Evolutionary conservation across 2,113 vertebrate genomes (phyloP).

Genomic region (Numida meleagris): DNA sequence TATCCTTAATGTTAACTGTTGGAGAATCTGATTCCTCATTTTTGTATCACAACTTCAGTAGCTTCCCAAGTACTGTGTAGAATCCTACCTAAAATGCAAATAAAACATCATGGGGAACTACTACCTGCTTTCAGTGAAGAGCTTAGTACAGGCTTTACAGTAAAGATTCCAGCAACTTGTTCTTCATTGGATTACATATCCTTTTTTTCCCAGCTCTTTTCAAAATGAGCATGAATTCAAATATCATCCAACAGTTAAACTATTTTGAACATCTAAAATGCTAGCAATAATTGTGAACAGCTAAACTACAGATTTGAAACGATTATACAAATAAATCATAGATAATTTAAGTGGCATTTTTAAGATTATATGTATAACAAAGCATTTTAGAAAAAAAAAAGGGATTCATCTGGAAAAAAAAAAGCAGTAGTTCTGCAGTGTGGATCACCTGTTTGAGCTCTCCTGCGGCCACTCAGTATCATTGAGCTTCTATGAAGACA

Average conservation of each 20-base stretch:
- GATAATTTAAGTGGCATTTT: background rate
- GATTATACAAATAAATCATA: background rate
- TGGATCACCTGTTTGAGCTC: background rate
- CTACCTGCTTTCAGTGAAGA: background rate
- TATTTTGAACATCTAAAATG: background rate
- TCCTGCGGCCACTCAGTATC: background rate
- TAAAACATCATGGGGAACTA: background rate
- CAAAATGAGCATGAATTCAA: background rate
- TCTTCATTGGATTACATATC: fast-evolving
- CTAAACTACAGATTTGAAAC: background rate
- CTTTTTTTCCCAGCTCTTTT: background rate
- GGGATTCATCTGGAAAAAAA: background rate
- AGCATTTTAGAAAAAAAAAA: background rate
- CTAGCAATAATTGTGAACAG: background rate
- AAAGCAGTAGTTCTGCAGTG: background rate
- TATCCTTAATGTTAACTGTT: background rate
- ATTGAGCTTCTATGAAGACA: background rate
- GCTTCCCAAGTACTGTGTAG: background rate
- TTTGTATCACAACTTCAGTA: background rate
- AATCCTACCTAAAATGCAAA: background rate
- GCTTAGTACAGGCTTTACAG: background rate
- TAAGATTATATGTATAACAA: background rate
- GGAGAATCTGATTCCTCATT: background rate
- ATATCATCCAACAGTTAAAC: background rate
- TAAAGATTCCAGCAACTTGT: background rate